Evolutionary conservation across 2,888 invertebrate genomes (phyloP), one percentile per base, ranked within the genome.

Genomic region (Chouioia cunea): DNA sequence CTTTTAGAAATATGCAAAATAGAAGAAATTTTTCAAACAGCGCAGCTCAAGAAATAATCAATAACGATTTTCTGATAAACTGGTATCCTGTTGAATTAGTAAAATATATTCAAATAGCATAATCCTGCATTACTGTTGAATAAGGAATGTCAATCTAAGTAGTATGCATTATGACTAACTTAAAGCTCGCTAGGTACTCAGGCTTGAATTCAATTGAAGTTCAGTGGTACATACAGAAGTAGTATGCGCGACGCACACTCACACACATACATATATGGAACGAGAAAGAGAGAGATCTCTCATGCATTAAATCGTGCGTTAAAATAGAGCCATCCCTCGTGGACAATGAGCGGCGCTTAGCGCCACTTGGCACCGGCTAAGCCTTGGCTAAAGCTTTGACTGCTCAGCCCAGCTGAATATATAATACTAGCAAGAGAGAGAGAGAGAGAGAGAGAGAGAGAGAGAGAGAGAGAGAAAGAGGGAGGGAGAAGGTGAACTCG

Each of bases 281-380:
- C 36, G 36, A 1, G 36, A 36, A 12, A 10, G 36, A 36, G 36
- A 36, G 36, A 27, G 59, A 23, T 15, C 57, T 52, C 50, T 46
- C 67, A 15, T 56, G 74, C 74, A 70, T 57, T 68, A 73, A 74
- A 69, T 64, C 65, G 66, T 23, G 66, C 68, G 68, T 70, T 73
- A 70, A 76, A 78, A 77, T 74, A 72, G 73, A 77, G 74, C 68
- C 74, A 75, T 77, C 74, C 75, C 77, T 77, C 77, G 76, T 78
- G 77, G 77, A 79, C 78, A 77, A 76, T 77, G 73, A 76, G 74
- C 60, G 69, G 57, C 57, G 74, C 74, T 76, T 74, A 74, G 69
- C 76, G 74, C 56, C 74, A 76, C 75, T 77, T 76, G 75, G 76
- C 72, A 66, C 65, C 58, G 18, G 52, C 62, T 71, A 70, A 73